Percentiles rank a stretch among this genome's conserved stretches.
Evolutionary conservation across 2,113 vertebrate genomes (phyloP).

Genomic region (Zosterops japonicus): DNA sequence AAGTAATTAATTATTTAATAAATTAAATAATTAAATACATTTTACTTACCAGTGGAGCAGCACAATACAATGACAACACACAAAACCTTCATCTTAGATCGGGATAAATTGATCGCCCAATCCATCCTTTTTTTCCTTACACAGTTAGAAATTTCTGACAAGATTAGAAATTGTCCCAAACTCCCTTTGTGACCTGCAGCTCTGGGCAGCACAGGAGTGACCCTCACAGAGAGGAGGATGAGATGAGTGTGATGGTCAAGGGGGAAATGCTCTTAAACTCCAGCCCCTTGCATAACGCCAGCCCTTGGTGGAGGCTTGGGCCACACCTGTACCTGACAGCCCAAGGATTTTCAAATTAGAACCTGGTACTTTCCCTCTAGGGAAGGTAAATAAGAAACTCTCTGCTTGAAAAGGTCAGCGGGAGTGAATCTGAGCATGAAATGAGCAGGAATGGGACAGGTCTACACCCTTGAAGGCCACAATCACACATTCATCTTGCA

Average conservation of each 20-base stretch:
- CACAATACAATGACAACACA: neutral
- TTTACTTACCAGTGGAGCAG: slow-evolving; percentile 22
- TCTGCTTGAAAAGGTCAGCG: slow-evolving; percentile 56
- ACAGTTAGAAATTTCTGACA: neutral
- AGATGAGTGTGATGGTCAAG: neutral
- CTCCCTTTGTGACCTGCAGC: neutral
- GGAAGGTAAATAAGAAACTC: slow-evolving; percentile 53
- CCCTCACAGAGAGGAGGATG: neutral
- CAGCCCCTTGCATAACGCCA: slow-evolving; percentile 42
- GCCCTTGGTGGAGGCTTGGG: neutral
- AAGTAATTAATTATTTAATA: neutral
- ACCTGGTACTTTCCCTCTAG: slow-evolving; percentile 35
- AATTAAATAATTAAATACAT: neutral
- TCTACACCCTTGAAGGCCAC: neutral
- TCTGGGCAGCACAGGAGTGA: neutral
- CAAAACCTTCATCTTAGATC: neutral
- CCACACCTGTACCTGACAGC: slow-evolving; percentile 41
- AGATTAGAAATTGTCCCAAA: neutral
- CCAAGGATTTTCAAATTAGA: neutral
- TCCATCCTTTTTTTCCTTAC: slow-evolving; percentile 8
- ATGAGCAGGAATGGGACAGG: slow-evolving; percentile 13
- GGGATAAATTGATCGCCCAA: slow-evolving; percentile 27
- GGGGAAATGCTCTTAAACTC: slow-evolving; percentile 1
- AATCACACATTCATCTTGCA: neutral
- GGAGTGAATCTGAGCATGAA: slow-evolving; percentile 26